Evolutionary conservation across 2,113 vertebrate genomes (phyloP), one percentile per base, ranked within the genome.

Genomic region (Syngnathus scovelli): DNA sequence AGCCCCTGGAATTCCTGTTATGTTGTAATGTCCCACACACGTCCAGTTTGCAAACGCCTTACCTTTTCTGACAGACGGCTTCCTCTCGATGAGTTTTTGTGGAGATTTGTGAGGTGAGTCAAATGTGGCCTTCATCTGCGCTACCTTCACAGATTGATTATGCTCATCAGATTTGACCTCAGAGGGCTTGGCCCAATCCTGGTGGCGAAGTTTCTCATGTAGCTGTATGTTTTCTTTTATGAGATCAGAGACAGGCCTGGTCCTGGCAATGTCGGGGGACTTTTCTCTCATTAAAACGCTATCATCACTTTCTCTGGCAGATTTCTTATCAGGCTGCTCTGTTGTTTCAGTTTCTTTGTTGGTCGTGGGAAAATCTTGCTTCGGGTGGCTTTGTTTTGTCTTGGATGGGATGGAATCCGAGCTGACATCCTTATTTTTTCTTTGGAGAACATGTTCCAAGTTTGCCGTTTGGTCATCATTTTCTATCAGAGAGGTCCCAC

Each of bases 41-140:
- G 23, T n/a, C 48, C 8, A 5, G 19, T 62, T 23, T 66, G 64
- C 8, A 48, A 66, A 38, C 6, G 2, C 18, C 87, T 83, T 90
- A 92, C 91, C 91, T 91, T 85, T 92, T 73, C 83, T 89, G 43
- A 87, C 48, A 33, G 90, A 90, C 12, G 88, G 73, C 69, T 92
- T 91, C 75, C 84, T 88, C 75, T 91, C 89, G 0, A 84, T 4
- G 5, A 65, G 44, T 73, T 83, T 92, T 38, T 91, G 90, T 0
- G 82, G 74, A 39, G 87, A 83, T 81, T 90, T 92, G 64, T 90
- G 89, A 63, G 82, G 72, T 0, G 67, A 60, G 72, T 92, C 91
- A 51, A 92, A 92, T 2, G 91, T 84, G 0, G 88, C 91, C 81
- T 90, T 91, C 86, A 92, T 92, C 80, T 89, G 86, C 10, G 91